Conservation (phyloP, 2,113 vertebrate genomes). For the Okapia johnstoni region DNA sequence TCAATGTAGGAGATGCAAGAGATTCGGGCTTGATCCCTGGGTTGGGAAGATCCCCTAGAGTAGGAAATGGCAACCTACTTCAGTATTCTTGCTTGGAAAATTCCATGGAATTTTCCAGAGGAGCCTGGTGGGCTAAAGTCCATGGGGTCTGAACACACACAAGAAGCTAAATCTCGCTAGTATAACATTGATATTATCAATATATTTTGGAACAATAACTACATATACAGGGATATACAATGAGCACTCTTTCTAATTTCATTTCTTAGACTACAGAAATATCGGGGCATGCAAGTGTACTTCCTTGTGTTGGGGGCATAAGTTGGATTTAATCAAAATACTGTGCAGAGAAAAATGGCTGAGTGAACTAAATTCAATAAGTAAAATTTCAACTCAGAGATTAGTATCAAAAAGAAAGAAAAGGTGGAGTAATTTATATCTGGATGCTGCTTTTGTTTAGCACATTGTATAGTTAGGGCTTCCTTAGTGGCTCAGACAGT, state of each 20-base stretch:
- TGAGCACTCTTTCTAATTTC: neutral
- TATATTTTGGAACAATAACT: neutral
- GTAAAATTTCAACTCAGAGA: neutral
- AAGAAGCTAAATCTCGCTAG: neutral
- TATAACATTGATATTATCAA: neutral
- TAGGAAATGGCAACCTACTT: neutral
- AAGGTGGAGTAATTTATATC: neutral
- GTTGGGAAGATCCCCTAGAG: neutral
- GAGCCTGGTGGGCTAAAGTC: neutral
- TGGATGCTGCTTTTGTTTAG: neutral
- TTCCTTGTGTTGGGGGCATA: neutral
- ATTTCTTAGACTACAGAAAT: neutral
- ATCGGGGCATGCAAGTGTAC: neutral
- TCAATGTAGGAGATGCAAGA: neutral
- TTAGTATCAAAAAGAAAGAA: neutral
- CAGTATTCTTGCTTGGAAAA: neutral
- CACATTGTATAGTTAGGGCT: neutral
- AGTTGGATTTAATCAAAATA: neutral
- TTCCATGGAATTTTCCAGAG: neutral
- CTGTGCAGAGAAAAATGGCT: neutral
- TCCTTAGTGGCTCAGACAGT: neutral
- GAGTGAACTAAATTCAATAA: neutral
- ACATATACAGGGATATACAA: neutral
- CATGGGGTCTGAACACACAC: neutral
- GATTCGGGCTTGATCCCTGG: neutral